A percentile compares a stretch with the other conserved stretches of the same genome.
Evolutionary conservation across 2,797 vertebrate species (phyloP).

Genomic region (Steatocranus sp.): DNA sequence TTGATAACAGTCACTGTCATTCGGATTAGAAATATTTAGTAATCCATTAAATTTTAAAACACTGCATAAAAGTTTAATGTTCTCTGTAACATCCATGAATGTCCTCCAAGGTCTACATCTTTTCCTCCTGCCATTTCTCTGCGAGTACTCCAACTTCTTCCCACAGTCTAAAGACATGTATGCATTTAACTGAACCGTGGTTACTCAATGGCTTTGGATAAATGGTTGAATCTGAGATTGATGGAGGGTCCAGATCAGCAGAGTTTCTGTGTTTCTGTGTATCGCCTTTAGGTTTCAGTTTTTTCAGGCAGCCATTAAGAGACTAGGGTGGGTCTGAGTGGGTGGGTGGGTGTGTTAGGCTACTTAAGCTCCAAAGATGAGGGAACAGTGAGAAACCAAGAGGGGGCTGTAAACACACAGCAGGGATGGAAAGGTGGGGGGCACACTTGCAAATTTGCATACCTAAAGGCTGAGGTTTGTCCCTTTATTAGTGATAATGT

Average conservation of each 20-base stretch:
- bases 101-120: neutral
- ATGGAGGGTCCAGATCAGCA: neutral
- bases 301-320: neutral
- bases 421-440: neutral
- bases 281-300: neutral
- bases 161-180: neutral
- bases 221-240: neutral
- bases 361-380: neutral
- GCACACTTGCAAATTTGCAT: neutral
- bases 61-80: neutral
- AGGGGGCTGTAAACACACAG: neutral
- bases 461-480: neutral
- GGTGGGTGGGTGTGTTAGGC: neutral
- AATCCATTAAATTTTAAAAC: neutral
- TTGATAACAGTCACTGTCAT: neutral
- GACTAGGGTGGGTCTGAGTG: neutral
- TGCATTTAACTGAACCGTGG: neutral
- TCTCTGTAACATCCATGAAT: neutral
- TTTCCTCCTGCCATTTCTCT: neutral
- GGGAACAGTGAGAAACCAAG: neutral
- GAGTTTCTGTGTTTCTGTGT: neutral
- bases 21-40: accelerated
- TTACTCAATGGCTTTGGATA: neutral
- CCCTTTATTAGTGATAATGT: neutral
- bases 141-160: accelerated